Evolutionary conservation across 1,140 invertebrate genomes (phyloP), one percentile per base, ranked within the genome.

Genomic region (Temnothorax nylanderi): DNA sequence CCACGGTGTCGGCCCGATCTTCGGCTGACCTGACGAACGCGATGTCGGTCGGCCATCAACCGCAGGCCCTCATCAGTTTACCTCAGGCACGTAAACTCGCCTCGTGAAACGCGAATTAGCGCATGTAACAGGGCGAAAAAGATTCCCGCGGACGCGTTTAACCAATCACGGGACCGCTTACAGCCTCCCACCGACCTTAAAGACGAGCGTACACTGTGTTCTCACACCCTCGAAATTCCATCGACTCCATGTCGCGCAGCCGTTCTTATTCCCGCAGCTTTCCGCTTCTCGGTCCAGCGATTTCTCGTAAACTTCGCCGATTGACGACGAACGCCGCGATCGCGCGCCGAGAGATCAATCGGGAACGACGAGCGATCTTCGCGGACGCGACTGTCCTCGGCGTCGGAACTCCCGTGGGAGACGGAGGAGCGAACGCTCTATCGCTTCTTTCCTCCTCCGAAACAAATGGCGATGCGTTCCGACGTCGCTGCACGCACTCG

Each of bases 151-250:
- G 41, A 81, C 44, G 47, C 69, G 80, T 41, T 75, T 76, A 81
- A 84, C 88, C 88, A 90, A 90, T 90, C 89, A 87, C 74, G 54
- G 51, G n/a, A 67, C 37, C 89, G 72, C 85, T 87, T 82, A 74
- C 85, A 65, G 85, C 56, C 74, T 87, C 85, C 69, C 86, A 69
- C 54, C 77, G 82, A 87, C 56, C 51, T 90, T 90, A 90, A 90
- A 90, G 88, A 64, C 56, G 80, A 90, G 71, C 71, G 69, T 85
- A 75, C 67, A 86, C 88, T 74, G 81, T 62, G 72, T 64, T 26
- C 11, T 74, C 67, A 51, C 74, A 78, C 84, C 47, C 81, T 54
- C 51, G 47, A 16, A 81, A 81, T 75, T 84, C 18, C 41, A 82
- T 74, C 74, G 60, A 65, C 47, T 44, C 13, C 26, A 54, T 75